A percentile compares a stretch with the other conserved stretches of the same genome.
Evolutionary conservation across 1,140 invertebrate species (phyloP).

Genomic region (Colletes gigas): DNA sequence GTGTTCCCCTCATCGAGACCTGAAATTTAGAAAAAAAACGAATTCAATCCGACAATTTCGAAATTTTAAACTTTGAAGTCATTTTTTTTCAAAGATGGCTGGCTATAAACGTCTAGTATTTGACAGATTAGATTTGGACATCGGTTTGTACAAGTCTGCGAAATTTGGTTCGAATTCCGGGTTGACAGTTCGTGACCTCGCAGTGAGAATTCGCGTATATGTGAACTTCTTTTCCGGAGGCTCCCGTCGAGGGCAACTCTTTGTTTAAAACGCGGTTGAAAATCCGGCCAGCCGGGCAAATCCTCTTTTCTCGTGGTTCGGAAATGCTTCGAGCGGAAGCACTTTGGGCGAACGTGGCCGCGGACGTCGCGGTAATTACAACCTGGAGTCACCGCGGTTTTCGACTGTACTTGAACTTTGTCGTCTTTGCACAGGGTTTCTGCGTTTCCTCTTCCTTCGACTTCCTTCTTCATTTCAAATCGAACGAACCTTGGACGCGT

Average conservation of each 20-base stretch:
- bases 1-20: no score
- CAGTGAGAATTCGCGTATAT: conserved; percentile 23
- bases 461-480: not conserved
- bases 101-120: no score
- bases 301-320: conserved; percentile 62
- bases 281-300: conserved; percentile 55
- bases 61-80: no score
- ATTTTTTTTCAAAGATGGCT: no score
- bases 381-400: conserved; percentile 24
- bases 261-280: conserved; percentile 62
- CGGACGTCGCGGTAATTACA: conserved; percentile 53
- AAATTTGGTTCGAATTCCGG: no score
- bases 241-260: not conserved
- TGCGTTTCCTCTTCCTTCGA: not conserved
- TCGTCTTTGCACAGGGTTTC: conserved; percentile 20
- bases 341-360: conserved; percentile 38
- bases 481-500: not conserved
- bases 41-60: no score
- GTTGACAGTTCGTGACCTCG: no score
- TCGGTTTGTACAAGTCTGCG: no score
- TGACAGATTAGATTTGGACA: no score
- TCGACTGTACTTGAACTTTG: not conserved
- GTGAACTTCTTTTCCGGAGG: conserved; percentile 20
- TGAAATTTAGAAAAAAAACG: no score
- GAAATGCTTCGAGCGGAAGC: conserved; percentile 55